Evolutionary conservation across 1,140 invertebrate genomes (phyloP).

Genomic region (Diorhabda carinulata): DNA sequence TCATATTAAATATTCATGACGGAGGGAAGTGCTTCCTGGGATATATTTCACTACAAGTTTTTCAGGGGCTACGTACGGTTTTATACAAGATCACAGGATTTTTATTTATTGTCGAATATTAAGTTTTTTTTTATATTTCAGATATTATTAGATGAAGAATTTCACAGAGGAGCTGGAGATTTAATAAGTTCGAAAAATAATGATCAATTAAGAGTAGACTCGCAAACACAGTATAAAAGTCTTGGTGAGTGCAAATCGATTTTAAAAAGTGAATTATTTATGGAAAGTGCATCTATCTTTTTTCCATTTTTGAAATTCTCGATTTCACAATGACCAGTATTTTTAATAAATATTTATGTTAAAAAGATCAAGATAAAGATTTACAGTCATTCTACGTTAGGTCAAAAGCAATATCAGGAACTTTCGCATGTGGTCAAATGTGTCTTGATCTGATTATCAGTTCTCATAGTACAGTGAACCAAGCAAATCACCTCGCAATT

Average conservation of each 20-base stretch:
- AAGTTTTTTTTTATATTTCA: not conserved
- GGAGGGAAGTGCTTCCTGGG: too few species aligned
- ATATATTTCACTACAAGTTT: too few species aligned
- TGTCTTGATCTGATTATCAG: too few species aligned
- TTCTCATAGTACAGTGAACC: too few species aligned
- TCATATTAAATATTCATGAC: not conserved
- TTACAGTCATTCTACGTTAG: too few species aligned
- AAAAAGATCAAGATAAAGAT: not conserved
- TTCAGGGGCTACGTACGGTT: too few species aligned
- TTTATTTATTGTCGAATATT: too few species aligned
- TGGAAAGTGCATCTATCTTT: not conserved
- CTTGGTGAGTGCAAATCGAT: not conserved
- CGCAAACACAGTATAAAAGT: not conserved
- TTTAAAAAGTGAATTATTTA: too few species aligned
- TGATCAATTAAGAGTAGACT: not conserved
- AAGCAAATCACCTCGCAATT: too few species aligned
- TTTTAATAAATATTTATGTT: not conserved
- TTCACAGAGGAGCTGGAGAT: not conserved
- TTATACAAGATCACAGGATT: too few species aligned
- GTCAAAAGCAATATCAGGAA: too few species aligned
- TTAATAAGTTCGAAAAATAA: not conserved
- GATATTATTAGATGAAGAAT: not conserved
- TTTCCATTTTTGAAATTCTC: not conserved
- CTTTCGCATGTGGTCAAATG: too few species aligned
- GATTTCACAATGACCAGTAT: not conserved